Conservation (phyloP, 2,888 invertebrate species). For the Drosophila nigricruria region DNA sequence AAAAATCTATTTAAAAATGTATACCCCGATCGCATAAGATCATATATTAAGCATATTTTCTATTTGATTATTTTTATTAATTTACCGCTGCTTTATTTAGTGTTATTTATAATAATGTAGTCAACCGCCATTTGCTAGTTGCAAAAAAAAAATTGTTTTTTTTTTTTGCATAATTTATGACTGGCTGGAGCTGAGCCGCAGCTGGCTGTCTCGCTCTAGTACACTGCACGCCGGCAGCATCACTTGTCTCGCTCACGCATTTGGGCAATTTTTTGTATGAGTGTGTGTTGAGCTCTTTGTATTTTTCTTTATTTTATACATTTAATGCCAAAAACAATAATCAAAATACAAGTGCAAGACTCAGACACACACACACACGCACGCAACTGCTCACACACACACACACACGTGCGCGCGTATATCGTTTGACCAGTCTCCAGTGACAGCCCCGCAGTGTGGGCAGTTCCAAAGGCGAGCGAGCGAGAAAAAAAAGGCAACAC, state of each 20-base stretch:
- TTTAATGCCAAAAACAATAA: conserved; percentile 70
- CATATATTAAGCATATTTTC: background rate
- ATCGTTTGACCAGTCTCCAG: conserved; percentile 62
- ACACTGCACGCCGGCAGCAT: background rate
- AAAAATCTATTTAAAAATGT: conserved; percentile 12
- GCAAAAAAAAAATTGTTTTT: conserved; percentile 34
- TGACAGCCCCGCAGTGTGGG: conserved; percentile 61
- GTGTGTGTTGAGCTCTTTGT: conserved; percentile 33
- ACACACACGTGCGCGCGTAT: conserved; percentile 1
- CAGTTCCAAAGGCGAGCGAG: conserved; percentile 61
- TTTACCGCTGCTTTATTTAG: background rate
- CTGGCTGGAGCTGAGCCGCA: conserved; percentile 61
- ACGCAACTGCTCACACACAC: conserved; percentile 17
- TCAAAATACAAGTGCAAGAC: conserved; percentile 41
- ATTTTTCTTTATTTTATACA: conserved; percentile 66
- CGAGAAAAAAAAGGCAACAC: conserved; percentile 48
- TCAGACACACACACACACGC: conserved; percentile 13
- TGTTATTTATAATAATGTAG: conserved; percentile 38
- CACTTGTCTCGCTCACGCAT: conserved; percentile 47
- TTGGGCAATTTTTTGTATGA: conserved; percentile 22
- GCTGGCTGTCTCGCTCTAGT: conserved; percentile 16
- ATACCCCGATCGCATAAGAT: conserved; percentile 12
- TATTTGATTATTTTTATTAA: background rate
- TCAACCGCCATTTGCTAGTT: conserved; percentile 72
- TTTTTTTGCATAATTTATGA: conserved; percentile 74